Percentiles rank a stretch among this genome's conserved stretches.
Evolutionary conservation across 2,797 vertebrate species (phyloP).

Genomic region (Cyclopterus lumpus): DNA sequence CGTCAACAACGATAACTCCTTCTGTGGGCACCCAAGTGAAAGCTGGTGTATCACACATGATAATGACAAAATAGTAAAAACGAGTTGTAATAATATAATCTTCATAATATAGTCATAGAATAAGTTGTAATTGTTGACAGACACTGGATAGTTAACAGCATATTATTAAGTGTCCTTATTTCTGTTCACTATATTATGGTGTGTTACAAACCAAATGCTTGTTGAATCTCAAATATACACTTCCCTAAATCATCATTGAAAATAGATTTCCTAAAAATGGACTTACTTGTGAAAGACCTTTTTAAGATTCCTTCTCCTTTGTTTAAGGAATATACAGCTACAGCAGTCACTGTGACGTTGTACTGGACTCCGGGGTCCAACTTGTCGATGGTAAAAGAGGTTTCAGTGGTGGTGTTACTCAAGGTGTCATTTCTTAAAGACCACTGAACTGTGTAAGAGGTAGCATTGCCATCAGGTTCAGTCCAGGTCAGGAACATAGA

Average conservation of each 20-base stretch:
- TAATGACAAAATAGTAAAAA: not conserved
- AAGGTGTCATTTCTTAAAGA: accelerated
- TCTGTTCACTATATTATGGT: not conserved
- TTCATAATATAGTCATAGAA: not conserved
- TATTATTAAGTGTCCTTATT: not conserved
- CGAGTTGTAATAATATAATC: not conserved
- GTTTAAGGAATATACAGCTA: constrained; percentile 10
- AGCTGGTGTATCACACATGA: not conserved
- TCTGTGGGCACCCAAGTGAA: not conserved
- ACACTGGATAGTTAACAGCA: not conserved
- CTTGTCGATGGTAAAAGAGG: constrained; percentile 13
- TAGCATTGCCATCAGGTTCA: constrained; percentile 31
- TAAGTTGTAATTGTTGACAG: not conserved
- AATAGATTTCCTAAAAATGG: not conserved
- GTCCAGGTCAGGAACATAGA: constrained; percentile 53
- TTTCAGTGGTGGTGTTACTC: not conserved
- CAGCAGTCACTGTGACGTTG: constrained; percentile 45
- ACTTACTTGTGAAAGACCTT: constrained; percentile 58
- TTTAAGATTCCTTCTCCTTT: not conserved
- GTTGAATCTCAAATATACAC: not conserved
- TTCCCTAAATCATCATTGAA: not conserved
- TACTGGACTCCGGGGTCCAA: constrained; percentile 55
- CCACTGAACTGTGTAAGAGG: constrained; percentile 45
- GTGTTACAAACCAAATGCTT: not conserved
- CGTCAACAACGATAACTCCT: not conserved